A percentile compares a stretch with the other conserved stretches of the same genome.
Conservation (phyloP, 2,888 invertebrate species). For the Andricus curvator region DNA sequence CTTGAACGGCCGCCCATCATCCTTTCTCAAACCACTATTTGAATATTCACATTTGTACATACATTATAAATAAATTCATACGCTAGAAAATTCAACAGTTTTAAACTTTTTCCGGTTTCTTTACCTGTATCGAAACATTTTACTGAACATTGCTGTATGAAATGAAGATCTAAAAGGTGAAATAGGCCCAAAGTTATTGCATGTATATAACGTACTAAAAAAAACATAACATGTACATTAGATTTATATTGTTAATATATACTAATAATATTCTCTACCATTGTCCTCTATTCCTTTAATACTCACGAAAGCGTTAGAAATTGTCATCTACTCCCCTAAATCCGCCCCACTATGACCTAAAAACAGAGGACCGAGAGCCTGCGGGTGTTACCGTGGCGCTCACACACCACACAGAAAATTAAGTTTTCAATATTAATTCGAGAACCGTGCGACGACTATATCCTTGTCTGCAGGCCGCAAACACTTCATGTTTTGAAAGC, state of each 20-base stretch:
- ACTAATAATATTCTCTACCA: not conserved
- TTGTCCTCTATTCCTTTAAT: not conserved
- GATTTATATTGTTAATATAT: not conserved
- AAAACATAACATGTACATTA: not conserved
- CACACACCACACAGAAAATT: slow-evolving; percentile 64
- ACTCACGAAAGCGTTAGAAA: not conserved
- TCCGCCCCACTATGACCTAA: slow-evolving; percentile 50
- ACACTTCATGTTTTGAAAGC: slow-evolving; percentile 1
- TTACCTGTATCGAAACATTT: too few relatives aligned
- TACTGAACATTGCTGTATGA: too few relatives aligned
- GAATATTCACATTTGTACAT: too few relatives aligned
- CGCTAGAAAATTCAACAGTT: too few relatives aligned
- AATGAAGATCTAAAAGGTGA: too few relatives aligned
- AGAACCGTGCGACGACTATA: slow-evolving; percentile 47
- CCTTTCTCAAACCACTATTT: too few relatives aligned
- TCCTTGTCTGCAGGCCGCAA: not conserved
- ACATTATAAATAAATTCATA: too few relatives aligned
- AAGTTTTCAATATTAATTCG: slow-evolving; percentile 72
- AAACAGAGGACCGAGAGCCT: slow-evolving; percentile 52
- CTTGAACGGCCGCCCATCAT: too few relatives aligned
- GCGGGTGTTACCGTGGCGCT: slow-evolving; percentile 44
- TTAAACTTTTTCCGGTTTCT: too few relatives aligned
- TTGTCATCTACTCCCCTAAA: not conserved
- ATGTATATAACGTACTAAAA: too few relatives aligned
- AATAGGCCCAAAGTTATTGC: too few relatives aligned